A percentile compares a stretch with the other conserved stretches of the same genome.
Evolutionary conservation across 2,888 invertebrate species (phyloP).

Genomic region (Biston betularia): DNA sequence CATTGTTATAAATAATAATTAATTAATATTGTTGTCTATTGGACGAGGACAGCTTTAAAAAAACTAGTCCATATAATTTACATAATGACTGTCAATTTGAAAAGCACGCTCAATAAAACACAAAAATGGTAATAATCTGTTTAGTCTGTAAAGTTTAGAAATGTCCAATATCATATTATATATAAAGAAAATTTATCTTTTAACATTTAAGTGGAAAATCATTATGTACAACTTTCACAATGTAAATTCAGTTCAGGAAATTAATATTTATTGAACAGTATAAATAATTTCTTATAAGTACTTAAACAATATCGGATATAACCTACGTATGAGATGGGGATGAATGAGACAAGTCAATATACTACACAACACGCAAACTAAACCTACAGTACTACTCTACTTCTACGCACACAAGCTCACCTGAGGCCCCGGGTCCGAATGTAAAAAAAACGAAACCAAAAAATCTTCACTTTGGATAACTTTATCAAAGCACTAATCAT

Average conservation of each 20-base stretch:
- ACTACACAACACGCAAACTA: conserved; percentile 14
- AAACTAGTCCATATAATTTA: too few species aligned
- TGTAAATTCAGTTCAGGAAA: neutral
- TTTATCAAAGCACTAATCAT: neutral
- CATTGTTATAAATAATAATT: neutral
- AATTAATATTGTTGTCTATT: too few species aligned
- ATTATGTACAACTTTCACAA: neutral
- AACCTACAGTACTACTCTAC: neutral
- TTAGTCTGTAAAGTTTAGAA: neutral
- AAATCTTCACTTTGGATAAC: conserved; percentile 1
- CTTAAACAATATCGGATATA: neutral
- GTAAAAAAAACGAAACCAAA: conserved; percentile 11
- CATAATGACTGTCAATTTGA: conserved; percentile 1
- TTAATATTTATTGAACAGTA: neutral
- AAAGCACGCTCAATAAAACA: conserved; percentile 28
- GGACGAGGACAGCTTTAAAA: too few species aligned
- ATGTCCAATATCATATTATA: neutral
- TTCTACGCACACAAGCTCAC: conserved; percentile 48
- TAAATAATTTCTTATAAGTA: neutral
- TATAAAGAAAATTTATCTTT: neutral
- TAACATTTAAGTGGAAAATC: neutral
- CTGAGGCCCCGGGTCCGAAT: conserved; percentile 45
- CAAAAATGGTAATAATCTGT: neutral
- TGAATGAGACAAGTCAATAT: conserved; percentile 5
- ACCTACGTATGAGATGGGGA: conserved; percentile 17